These are phyloP conservation scores for Gymnopithys bicolor DNA, from an alignment of 2,797 vertebrate species.

Conservation along the genomic window DNA sequence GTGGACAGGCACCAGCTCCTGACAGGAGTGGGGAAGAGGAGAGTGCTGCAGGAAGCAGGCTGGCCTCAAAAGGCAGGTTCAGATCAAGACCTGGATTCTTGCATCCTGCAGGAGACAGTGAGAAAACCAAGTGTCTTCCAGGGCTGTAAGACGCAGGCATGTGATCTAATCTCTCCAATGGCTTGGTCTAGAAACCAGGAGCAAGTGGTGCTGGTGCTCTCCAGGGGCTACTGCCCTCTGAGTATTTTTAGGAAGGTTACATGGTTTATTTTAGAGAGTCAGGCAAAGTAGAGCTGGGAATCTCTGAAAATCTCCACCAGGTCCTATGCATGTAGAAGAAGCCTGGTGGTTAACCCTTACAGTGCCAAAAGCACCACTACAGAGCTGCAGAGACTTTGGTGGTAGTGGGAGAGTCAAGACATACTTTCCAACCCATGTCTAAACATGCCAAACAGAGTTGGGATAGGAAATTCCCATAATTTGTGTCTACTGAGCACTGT, in stretches of 20 bases:
- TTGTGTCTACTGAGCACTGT: not conserved
- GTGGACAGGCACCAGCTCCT: not conserved
- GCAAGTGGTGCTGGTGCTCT: not conserved
- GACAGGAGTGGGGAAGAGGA: not conserved
- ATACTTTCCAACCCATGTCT: not conserved
- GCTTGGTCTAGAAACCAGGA: constrained; percentile 55
- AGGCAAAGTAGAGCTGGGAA: constrained; percentile 22
- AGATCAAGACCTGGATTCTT: not conserved
- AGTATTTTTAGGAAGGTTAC: constrained; percentile 70
- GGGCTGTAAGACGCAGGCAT: not conserved
- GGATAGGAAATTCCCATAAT: not conserved
- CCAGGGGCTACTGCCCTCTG: constrained; percentile 35
- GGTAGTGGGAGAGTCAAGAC: not conserved
- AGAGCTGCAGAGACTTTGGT: not conserved
- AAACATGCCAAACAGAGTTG: not conserved
- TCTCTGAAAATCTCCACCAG: not conserved
- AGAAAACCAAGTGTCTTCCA: constrained; percentile 36
- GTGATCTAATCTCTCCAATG: constrained; percentile 45
- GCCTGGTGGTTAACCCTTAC: not conserved
- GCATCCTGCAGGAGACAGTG: not conserved
- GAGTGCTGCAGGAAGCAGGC: not conserved
- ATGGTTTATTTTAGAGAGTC: constrained; percentile 62
- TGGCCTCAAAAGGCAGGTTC: not conserved
- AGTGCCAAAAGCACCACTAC: not conserved
- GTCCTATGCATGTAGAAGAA: not conserved